Conservation (phyloP, 2,888 invertebrate genomes). For the Allygus modestus region DNA sequence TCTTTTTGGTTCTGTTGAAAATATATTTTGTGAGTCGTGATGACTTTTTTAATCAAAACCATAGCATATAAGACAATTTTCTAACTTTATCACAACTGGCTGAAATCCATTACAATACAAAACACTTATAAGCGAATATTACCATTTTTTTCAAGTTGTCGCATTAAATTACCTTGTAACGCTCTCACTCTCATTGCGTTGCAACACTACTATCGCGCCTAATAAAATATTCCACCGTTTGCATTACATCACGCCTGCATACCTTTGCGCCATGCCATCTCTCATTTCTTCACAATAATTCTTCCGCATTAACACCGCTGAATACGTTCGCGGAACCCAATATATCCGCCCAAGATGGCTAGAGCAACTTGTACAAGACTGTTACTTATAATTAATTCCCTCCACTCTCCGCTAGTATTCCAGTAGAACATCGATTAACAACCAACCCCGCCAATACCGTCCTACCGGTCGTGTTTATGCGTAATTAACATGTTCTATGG, state of each 20-base stretch:
- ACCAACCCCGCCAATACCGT: neutral
- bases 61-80: too few relatives aligned
- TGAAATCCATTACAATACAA: too few relatives aligned
- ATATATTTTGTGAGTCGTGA: too few relatives aligned
- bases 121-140: too few relatives aligned
- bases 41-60: too few relatives aligned
- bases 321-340: neutral
- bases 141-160: too few relatives aligned
- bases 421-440: constrained; percentile 10
- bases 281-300: neutral
- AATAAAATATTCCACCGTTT: too few relatives aligned
- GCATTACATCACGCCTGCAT: neutral
- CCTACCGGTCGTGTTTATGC: constrained; percentile 33
- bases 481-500: constrained; percentile 38
- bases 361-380: neutral
- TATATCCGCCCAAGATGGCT: neutral
- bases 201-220: too few relatives aligned
- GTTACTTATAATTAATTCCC: constrained; percentile 8
- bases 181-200: too few relatives aligned
- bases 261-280: neutral
- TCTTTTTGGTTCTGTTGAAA: too few relatives aligned
- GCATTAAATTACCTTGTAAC: too few relatives aligned
- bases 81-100: too few relatives aligned
- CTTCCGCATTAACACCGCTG: neutral
- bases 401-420: neutral